phyloP scores from a whole-genome alignment of 2,888 invertebrate genomes.

The Volucella inflata region DNA sequence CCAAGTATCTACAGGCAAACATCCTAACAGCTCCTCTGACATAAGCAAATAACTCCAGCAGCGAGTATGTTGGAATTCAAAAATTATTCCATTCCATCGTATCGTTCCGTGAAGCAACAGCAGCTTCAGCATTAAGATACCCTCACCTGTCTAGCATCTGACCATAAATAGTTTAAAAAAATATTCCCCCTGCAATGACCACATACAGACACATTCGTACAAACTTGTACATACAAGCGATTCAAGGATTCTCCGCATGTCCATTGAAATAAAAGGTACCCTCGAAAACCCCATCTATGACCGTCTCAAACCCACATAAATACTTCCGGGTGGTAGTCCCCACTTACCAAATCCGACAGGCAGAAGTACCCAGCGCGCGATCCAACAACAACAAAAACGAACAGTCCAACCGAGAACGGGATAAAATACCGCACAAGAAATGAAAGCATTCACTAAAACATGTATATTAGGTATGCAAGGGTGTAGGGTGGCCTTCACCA shows the following conservation, averaged over 20 bases:
- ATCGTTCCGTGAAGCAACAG: neutral
- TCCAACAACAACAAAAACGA: conserved; percentile 32
- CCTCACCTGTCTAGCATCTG: conserved; percentile 67
- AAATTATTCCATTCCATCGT: conserved; percentile 49
- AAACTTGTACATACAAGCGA: conserved; percentile 6
- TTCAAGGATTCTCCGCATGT: conserved; percentile 25
- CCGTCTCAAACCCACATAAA: conserved; percentile 59
- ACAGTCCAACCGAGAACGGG: conserved; percentile 1
- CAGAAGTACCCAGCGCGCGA: conserved; percentile 36
- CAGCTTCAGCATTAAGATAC: conserved; percentile 52
- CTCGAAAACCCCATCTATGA: conserved; percentile 1
- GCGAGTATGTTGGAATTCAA: conserved; percentile 16
- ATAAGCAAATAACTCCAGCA: neutral
- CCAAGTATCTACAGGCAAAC: conserved; percentile 3
- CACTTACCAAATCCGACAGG: conserved; percentile 10
- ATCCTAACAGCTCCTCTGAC: conserved; percentile 1
- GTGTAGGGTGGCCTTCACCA: conserved; percentile 13
- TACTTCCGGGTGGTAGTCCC: conserved; percentile 32
- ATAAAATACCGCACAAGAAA: conserved; percentile 63
- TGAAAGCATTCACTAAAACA: conserved; percentile 70
- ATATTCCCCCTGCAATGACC: conserved; percentile 52
- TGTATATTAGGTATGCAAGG: conserved; percentile 68
- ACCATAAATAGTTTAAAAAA: conserved; percentile 70
- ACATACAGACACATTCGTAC: conserved; percentile 11
- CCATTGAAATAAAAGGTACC: conserved; percentile 67